Percentiles rank a stretch among this genome's conserved stretches.
Conservation (phyloP, 2,888 invertebrate genomes). For the Ceraclea dissimilis region DNA sequence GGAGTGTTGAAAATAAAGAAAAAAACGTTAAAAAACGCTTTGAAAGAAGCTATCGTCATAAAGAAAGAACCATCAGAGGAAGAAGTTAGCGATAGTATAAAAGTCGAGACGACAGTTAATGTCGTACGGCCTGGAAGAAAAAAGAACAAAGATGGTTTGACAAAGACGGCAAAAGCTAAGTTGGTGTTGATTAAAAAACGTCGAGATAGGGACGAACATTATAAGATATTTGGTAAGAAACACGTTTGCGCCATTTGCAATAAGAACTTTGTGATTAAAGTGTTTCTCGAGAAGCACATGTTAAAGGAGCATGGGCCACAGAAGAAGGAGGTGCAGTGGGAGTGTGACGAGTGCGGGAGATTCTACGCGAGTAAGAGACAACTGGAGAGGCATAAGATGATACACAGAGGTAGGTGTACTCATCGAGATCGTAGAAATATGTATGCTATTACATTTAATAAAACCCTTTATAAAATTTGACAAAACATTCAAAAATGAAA, state of each 20-base stretch:
- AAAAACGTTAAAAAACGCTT: background rate
- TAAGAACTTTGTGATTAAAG: background rate
- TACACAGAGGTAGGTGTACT: background rate
- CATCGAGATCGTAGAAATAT: too few relatives aligned
- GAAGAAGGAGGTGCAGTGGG: background rate
- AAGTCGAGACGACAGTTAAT: background rate
- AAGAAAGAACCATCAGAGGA: background rate
- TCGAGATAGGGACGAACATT: background rate
- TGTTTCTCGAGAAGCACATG: background rate
- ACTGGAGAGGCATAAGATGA: constrained; percentile 1
- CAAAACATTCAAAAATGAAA: too few relatives aligned
- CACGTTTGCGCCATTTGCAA: background rate
- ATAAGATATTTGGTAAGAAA: background rate
- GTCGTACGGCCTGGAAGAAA: background rate
- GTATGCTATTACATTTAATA: too few relatives aligned
- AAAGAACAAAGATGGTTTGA: background rate
- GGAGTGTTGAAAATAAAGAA: background rate
- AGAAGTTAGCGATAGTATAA: background rate
- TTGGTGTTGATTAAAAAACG: background rate
- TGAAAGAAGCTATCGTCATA: background rate
- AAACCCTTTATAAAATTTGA: too few relatives aligned
- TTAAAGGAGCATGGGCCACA: background rate
- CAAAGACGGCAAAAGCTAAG: background rate
- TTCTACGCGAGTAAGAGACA: background rate
- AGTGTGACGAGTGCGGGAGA: background rate